phyloP scores from a whole-genome alignment of 2,888 invertebrate species.

The Adineta ricciae region DNA sequence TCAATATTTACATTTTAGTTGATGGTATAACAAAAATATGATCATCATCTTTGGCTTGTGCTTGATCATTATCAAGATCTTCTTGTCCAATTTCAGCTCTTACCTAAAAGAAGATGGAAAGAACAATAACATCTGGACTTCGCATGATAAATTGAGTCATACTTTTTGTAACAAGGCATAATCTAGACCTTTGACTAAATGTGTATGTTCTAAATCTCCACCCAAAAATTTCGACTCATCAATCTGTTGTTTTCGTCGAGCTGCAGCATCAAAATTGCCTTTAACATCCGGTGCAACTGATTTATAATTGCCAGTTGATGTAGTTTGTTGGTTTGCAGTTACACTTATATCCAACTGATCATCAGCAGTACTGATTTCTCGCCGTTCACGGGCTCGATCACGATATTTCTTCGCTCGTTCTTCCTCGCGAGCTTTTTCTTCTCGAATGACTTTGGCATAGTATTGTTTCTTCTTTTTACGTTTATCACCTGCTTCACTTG shows the following conservation, averaged over 20 bases:
- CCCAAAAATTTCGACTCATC: constrained; percentile 98
- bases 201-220: constrained; percentile 99
- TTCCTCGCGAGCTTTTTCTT: constrained; percentile 84
- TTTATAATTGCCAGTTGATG: constrained; percentile 63
- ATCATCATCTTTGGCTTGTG: not conserved
- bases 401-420: constrained; percentile 76
- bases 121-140: not conserved
- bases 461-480: constrained; percentile 35
- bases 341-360: constrained; percentile 58
- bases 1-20: not conserved
- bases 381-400: constrained; percentile 64
- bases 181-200: constrained; percentile 94
- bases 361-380: constrained; percentile 70
- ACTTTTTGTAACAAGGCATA: constrained; percentile 83
- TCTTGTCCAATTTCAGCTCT: constrained; percentile 20
- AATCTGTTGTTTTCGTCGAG: constrained; percentile 81
- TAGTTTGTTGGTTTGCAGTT: constrained; percentile 52
- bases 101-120: not conserved
- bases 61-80: constrained; percentile 13
- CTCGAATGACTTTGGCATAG: constrained; percentile 82
- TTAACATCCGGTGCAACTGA: constrained; percentile 93
- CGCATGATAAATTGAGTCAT: not conserved
- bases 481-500: constrained; percentile 28
- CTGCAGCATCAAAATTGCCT: constrained; percentile 72
- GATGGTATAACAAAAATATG: not conserved